Evolutionary conservation across 2,888 invertebrate genomes (phyloP).

Genomic region (Apamea crenata): DNA sequence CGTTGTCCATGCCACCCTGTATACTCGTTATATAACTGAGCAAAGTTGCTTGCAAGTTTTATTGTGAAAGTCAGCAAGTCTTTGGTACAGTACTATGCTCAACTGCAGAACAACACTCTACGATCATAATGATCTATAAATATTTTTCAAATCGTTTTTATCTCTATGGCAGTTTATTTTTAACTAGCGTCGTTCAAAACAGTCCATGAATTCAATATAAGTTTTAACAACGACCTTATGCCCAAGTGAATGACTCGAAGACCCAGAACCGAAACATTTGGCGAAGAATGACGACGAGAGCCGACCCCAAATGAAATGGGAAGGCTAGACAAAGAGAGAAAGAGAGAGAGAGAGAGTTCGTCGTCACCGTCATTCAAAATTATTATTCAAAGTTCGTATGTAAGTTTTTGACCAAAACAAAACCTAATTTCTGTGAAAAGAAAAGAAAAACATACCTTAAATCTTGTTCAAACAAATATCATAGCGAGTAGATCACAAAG

Average conservation of each 20-base stretch:
- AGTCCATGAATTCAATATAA: not conserved
- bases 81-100: constrained; percentile 13
- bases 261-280: not conserved
- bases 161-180: not conserved
- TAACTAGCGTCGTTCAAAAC: not conserved
- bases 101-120: not conserved
- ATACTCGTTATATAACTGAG: not conserved
- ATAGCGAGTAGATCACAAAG: constrained; percentile 54
- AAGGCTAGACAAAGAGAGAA: not conserved
- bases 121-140: too few relatives aligned
- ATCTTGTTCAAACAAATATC: not conserved
- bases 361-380: not conserved
- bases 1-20: not conserved
- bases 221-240: not conserved
- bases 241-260: not conserved
- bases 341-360: not conserved
- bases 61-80: not conserved
- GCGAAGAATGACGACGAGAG: not conserved
- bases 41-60: not conserved
- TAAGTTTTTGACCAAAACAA: not conserved
- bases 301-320: not conserved
- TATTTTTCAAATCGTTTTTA: not conserved
- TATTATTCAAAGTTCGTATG: not conserved
- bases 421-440: constrained; percentile 4
- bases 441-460: constrained; percentile 22